Evolutionary conservation across 2,888 invertebrate species (phyloP).

Genomic region (Piscicola geometra): DNA sequence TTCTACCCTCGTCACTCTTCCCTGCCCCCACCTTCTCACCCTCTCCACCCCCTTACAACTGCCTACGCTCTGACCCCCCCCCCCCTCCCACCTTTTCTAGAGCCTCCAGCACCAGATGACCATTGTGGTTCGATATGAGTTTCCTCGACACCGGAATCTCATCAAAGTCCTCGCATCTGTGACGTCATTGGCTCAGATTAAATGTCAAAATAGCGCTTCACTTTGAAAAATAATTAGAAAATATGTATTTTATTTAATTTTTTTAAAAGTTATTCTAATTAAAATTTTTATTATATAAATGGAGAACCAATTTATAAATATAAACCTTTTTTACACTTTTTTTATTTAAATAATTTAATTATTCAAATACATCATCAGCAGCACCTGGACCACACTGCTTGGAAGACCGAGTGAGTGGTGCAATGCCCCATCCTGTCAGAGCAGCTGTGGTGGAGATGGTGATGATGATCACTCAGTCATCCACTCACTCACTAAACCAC

Average conservation of each 20-base stretch:
- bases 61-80: background rate
- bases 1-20: background rate
- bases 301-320: no score
- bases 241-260: no score
- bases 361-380: no score
- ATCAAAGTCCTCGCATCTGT: slow-evolving; percentile 69
- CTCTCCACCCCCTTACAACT: background rate
- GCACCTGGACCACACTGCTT: slow-evolving; percentile 71
- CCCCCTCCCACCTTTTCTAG: slow-evolving; percentile 58
- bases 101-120: slow-evolving; percentile 71
- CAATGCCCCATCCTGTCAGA: slow-evolving; percentile 12
- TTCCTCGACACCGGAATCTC: slow-evolving; percentile 77
- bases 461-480: no score
- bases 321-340: no score
- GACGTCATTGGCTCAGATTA: background rate
- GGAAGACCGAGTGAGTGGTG: slow-evolving; percentile 52
- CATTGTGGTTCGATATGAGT: slow-evolving; percentile 80
- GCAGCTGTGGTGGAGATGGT: slow-evolving; percentile 6
- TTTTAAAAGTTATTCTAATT: no score
- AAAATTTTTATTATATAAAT: no score
- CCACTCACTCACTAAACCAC: no score
- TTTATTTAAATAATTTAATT: no score
- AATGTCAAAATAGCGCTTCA: no score
- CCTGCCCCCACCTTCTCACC: background rate
- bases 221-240: no score